Base-by-base conservation (phyloP, 2,113 vertebrate genomes). In the Balaeniceps rex region DNA sequence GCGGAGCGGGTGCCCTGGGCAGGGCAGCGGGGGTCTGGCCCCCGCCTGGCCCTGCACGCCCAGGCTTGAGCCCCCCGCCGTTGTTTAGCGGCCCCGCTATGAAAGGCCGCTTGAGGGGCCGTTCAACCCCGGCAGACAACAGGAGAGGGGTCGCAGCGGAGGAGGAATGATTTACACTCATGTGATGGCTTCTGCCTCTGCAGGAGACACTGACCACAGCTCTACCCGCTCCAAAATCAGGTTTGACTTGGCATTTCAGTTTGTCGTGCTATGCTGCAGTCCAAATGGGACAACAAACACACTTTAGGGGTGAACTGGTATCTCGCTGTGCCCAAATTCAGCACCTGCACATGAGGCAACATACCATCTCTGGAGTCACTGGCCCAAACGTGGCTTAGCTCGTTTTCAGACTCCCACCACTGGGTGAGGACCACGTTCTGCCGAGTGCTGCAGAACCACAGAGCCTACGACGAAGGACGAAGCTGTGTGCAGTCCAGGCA, bases 381-480 rank as follows among this genome's bases (percentile, higher is more conserved):
- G 40, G 28, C 58, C 18, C 52, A 14, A 28, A 46, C 1, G 3
- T 16, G 52, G 33, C 65, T 57, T 31, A 9, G 58, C 28, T 29
- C 2, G 0, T 4, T 24, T 29, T 23, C 7, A 71, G 60, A 42
- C 36, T 52, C 47, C 58, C 7, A 1, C 19, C n/a, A 3, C 12
- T 3, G 26, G 13, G 29, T 29, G 57, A 71, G 23, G 55, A 26
- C 28, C 44, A 0, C 0, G 14, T 23, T 22, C 46, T 18, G 46
- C 74, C 4, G 52, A 17, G 42, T 2, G 34, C 74, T 22, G 29
- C 2, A 8, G n/a, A 23, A 38, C 31, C 77, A 4, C 8, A 6
- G 54, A 4, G 38, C 66, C 66, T 7, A 3, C 0, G 7, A 5
- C 0, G 3, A 19, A 9, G 40, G 57, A 18, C 2, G 2, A 26